Evolutionary conservation across 2,113 vertebrate species (phyloP).

Genomic region (Toxostoma redivivum): DNA sequence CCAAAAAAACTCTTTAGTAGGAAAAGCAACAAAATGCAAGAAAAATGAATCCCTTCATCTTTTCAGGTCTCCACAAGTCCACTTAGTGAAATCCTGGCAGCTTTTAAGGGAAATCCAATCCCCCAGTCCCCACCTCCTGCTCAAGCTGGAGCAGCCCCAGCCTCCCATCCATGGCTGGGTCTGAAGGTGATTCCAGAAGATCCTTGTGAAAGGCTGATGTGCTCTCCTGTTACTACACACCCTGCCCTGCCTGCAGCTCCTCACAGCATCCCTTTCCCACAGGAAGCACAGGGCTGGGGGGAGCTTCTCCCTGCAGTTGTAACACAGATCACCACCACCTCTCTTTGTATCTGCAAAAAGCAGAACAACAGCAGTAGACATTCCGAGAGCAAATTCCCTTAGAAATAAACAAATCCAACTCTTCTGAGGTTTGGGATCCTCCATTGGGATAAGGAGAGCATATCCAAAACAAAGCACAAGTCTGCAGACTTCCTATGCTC

Average conservation of each 20-base stretch:
- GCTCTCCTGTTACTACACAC: too few relatives aligned
- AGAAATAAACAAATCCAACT: not conserved
- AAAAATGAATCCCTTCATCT: not conserved
- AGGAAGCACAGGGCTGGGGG: not conserved
- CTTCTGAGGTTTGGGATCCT: not conserved
- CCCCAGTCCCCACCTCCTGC: not conserved
- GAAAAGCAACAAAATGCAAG: not conserved
- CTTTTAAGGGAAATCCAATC: not conserved
- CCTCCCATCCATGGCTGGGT: rapidly evolving
- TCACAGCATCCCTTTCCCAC: not conserved
- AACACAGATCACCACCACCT: not conserved
- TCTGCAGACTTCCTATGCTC: not conserved
- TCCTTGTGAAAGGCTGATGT: not conserved
- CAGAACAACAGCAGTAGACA: not conserved
- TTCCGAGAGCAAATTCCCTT: not conserved
- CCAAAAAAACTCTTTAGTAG: not conserved
- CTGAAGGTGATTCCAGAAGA: too few relatives aligned
- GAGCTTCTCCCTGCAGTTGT: rapidly evolving
- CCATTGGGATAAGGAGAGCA: not conserved
- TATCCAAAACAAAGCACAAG: not conserved
- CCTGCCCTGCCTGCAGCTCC: not conserved
- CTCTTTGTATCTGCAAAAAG: not conserved
- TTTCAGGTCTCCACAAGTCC: not conserved
- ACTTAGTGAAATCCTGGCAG: not conserved
- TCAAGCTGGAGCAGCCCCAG: not conserved